A percentile compares a stretch with the other conserved stretches of the same genome.
phyloP scores from a whole-genome alignment of 1,140 invertebrate species.

The Saccostrea glomerata region DNA sequence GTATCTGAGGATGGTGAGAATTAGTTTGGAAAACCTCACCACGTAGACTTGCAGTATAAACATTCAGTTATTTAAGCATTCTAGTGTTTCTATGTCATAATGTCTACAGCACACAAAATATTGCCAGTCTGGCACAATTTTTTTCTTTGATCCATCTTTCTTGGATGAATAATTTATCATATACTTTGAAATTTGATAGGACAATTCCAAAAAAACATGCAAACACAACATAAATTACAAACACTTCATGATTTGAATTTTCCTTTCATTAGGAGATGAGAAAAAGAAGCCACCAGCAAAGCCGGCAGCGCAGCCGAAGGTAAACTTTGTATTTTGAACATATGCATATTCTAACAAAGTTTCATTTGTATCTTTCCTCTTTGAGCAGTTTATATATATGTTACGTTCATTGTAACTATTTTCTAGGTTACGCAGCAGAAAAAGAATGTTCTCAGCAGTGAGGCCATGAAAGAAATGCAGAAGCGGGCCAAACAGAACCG shows the following conservation, averaged over 20 bases:
- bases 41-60: too few relatives aligned
- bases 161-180: slow-evolving; percentile 12
- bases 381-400: too few relatives aligned
- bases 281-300: slow-evolving; percentile 63
- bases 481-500: slow-evolving; percentile 74
- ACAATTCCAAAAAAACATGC: neutral
- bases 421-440: slow-evolving; percentile 68
- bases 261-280: slow-evolving; percentile 53
- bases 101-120: neutral
- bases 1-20: too few relatives aligned
- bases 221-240: neutral
- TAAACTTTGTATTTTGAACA: slow-evolving; percentile 37
- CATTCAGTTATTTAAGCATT: too few relatives aligned
- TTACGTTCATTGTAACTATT: neutral
- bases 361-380: too few relatives aligned
- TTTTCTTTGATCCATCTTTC: neutral
- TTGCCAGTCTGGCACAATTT: neutral
- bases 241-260: neutral
- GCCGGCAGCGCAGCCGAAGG: slow-evolving; percentile 59
- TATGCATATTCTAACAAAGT: neutral
- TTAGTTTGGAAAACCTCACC: too few relatives aligned
- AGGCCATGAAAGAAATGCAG: slow-evolving; percentile 77
- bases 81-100: too few relatives aligned
- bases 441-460: slow-evolving; percentile 73
- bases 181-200: neutral